Evolutionary conservation across 2,888 invertebrate genomes (phyloP), one percentile per base, ranked within the genome.

Genomic region (Troides oblongomaculatus): DNA sequence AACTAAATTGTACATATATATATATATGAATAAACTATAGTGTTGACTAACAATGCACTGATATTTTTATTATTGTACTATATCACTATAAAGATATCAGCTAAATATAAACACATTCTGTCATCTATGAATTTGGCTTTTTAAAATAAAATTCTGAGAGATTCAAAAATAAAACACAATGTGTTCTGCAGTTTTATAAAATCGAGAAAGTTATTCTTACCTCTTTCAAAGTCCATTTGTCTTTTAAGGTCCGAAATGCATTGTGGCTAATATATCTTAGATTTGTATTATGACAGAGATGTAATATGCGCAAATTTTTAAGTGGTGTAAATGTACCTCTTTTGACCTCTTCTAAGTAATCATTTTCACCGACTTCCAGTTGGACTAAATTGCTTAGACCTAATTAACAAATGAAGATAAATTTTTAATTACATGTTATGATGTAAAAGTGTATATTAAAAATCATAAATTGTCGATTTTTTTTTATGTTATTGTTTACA

Each of bases 361-460:
- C 85, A 79, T 95, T 93, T 76, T 93, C 91, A 67, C 94, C 94
- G 8, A 95, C 93, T 79, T 95, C 95, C 60, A 96, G 81, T 75
- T 93, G 91, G 73, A 90, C 85, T 72, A 95, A 82, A 72, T 90
- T 89, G 58, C 86, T 84, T 76, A 95, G 81, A 60, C 94, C 94
- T 94, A 81, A 72, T 53, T 18, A n/a, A n/a, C 18, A 53, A 53
- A 53, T 14, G 14, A 14, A 21, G 21, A 83, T 83, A 73, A 72
- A 5, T 14, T 56, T n/a, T 56, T 14, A n/a, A 56, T 56, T 8
- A 5, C 21, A 10, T n/a, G 14, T 10, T 21, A 21, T 21, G 18
- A 56, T 56, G 56, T 56, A 21, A 56, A 30, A 56, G 4, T 56
- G 6, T 21, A 56, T 21, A 6, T 39, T 46, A 43, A 39, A 43